These are phyloP conservation scores for Typhlichthys eigenmanni DNA, from an alignment of 2,797 vertebrate species.

Conservation along the genomic window DNA sequence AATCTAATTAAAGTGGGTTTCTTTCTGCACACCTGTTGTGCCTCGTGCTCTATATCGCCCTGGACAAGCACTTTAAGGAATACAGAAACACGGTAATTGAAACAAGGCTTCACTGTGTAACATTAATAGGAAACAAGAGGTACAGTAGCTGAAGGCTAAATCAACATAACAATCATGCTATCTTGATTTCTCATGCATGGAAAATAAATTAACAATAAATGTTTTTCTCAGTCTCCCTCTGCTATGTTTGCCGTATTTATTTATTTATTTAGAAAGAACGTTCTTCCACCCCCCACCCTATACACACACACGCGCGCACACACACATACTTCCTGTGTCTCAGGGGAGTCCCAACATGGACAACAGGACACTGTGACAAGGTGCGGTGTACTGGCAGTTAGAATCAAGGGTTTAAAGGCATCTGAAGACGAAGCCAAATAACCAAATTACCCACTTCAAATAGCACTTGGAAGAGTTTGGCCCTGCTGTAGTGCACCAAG, in stretches of 20 bases:
- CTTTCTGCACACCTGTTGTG: constrained; percentile 18
- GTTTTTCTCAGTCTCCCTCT: too few relatives aligned
- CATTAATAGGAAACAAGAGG: constrained; percentile 48
- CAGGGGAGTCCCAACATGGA: constrained; percentile 39
- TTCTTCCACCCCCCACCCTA: neutral
- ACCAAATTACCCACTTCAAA: constrained; percentile 34
- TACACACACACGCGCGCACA: neutral
- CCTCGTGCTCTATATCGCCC: neutral
- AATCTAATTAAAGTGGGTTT: constrained; percentile 29
- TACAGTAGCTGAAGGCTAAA: constrained; percentile 37
- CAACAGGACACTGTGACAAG: constrained; percentile 46
- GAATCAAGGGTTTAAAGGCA: constrained; percentile 11
- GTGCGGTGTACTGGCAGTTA: constrained; percentile 42
- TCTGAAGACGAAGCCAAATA: neutral
- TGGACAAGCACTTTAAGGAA: constrained; percentile 11
- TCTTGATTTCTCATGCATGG: constrained; percentile 26
- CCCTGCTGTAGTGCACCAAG: neutral
- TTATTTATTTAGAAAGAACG: neutral
- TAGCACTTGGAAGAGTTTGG: constrained; percentile 18
- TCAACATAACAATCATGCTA: constrained; percentile 12
- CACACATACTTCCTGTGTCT: constrained; percentile 43
- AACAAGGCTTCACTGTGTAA: constrained; percentile 47
- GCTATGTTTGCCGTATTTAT: neutral
- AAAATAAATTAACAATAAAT: constrained; percentile 15
- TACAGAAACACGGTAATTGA: constrained; percentile 48